Evolutionary conservation across 1,140 invertebrate genomes (phyloP).

Genomic region (Rhizoglyphus robini): DNA sequence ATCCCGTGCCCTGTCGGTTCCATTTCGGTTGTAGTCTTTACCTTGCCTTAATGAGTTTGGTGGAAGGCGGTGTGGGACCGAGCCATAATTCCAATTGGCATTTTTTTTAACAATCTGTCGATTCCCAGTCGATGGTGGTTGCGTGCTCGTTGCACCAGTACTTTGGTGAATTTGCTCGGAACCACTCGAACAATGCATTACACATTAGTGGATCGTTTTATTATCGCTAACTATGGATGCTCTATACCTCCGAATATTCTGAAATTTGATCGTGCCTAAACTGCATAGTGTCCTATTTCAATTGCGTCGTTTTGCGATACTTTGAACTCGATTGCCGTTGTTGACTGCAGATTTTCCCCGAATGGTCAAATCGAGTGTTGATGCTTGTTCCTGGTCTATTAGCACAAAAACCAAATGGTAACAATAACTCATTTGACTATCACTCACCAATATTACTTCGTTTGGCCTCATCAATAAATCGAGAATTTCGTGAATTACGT

Average conservation of each 20-base stretch:
- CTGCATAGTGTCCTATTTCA: background rate
- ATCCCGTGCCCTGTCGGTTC: background rate
- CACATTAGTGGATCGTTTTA: background rate
- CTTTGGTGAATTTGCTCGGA: too few species aligned
- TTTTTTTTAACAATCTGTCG: background rate
- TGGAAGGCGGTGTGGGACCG: background rate
- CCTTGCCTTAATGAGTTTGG: background rate
- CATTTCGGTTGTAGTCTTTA: background rate
- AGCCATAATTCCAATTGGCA: background rate
- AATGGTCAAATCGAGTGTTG: slow-evolving; percentile 2
- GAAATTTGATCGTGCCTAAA: background rate
- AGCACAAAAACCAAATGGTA: background rate
- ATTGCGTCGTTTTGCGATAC: background rate
- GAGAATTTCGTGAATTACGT: background rate
- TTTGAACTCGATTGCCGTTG: background rate
- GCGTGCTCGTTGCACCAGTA: background rate
- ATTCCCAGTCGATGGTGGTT: background rate
- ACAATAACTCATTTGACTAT: background rate
- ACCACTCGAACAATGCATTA: too few species aligned
- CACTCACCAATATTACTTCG: too few species aligned
- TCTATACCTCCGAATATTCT: background rate
- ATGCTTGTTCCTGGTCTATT: background rate
- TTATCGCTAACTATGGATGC: background rate
- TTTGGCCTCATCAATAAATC: too few species aligned
- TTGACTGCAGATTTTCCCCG: background rate